Evolutionary conservation across 2,888 invertebrate species (phyloP), one percentile per base, ranked within the genome.

Genomic region (Leptopterna dolabrata): DNA sequence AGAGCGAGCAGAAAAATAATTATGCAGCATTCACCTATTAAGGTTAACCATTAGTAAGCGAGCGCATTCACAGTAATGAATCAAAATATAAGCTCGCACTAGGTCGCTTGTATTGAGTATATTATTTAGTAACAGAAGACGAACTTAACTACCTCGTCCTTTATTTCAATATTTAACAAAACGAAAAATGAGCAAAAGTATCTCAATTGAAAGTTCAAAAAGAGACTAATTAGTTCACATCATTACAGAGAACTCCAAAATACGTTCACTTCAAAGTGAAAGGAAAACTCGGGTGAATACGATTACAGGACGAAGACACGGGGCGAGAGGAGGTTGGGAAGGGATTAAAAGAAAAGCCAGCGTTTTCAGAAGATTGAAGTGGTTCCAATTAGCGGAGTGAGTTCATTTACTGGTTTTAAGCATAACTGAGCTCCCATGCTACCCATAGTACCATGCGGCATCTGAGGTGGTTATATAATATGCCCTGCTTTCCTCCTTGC

Each of bases 161-260:
- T 70, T 19, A 24, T 27, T 29, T 27, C 11, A 2, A 29, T 70
- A 11, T 29, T 27, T 29, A 3, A 19, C 24, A 29, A 6, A 36
- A 73, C 16, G 41, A 73, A 73, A 73, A 73, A 36, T 73, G 14
- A 78, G 24, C 9, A 45, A 78, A 78, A 45, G 55, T 82, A 82
- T 82, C 30, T 55, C 55, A 82, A 82, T 55, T 82, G 81, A 63
- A 16, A 43, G 55, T 82, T 29, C 27, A 55, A 55, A 82, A 82
- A 51, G 55, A 30, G 36, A 29, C 51, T 51, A 55, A 83, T 83
- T 83, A 83, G 63, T 83, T 70, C 83, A 71, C 83, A 70, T 83
- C 83, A 83, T 83, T 83, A 83, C 83, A 55, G 83, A 30, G 83
- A 36, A 45, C 47, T 70, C 36, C 70, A 27, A 71, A 83, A 83